Base-by-base conservation (phyloP, 2,888 invertebrate genomes). In the Cheilosia soror region DNA sequence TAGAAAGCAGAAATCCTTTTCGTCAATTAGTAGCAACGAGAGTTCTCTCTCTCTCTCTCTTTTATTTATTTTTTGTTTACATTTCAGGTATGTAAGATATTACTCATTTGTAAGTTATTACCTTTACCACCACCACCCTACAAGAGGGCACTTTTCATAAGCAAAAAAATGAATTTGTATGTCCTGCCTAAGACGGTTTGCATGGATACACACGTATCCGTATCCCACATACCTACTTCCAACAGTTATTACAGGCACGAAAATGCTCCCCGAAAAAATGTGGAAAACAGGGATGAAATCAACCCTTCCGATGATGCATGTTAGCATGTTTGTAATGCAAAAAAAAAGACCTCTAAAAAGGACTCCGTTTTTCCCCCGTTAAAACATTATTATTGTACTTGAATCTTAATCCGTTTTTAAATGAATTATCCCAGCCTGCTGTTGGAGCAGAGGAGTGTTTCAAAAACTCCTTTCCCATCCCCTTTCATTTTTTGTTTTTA, bases 351-450 rank as follows among this genome's bases (percentile, higher is more conserved):
- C 15, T 44, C 40, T 15, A 76, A 71, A 37, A 60, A 51, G 51
- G 53, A 75, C 73, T 65, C 40, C 11, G 44, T 51, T 51, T 55
- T 42, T 37, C 7, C 57, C 27, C 44, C 37, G 27, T 63, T 27
- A 69, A 44, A 84, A 69, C 71, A 80, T 80, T 84, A 83, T 83
- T 78, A 75, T 80, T 75, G 75, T 84, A 84, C 84, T 84, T 80
- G 79, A 79, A 75, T 80, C 79, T 75, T 84, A 84, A 84, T 84
- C 84, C 75, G 68, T 84, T 80, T 84, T 84, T 79, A 84, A 84
- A 79, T 84, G 75, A 84, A 84, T 84, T 80, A 84, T 79, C 55
- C 80, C 84, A 76, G 79, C 53, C 69, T 80, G 79, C 31, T 71
- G 29, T 42, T 33, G 42, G 53, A 57, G 60, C n/a, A 44, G n/a